Evolutionary conservation across 2,888 invertebrate species (phyloP), one percentile per base, ranked within the genome.

Genomic region (Lochmaea crataegi): DNA sequence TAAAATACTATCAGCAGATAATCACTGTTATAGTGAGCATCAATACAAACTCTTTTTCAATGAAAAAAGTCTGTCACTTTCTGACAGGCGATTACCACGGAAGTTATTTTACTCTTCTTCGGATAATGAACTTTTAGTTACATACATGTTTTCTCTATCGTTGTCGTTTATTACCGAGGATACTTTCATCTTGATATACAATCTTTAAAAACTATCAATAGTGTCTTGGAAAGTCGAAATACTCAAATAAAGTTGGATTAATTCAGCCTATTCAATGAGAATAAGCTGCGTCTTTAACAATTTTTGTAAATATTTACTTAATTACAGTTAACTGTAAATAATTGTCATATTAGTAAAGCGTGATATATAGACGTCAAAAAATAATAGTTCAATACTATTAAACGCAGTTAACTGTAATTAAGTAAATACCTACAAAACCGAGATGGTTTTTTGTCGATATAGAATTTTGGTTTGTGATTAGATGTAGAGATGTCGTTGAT

Each of bases 11-110:
- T 56, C 56, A 5, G 11, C n/a, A 56, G 18, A 56, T 26, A 26
- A 57, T 5, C 26, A 22, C 22, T 22, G n/a, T 16, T 51, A 51
- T n/a, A 16, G 51, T 51, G 51, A 51, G 16, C 16, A 51, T 16
- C 51, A 51, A 26, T 22, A 26, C 22, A 57, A 57, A 57, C 57
- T 57, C n/a, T 57, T 26, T 57, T 14, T 22, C n/a, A 26, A 57
- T 11, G 14, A 57, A 57, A 57, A 16, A 22, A 26, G 18, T 26
- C 22, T 26, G 57, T 26, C 57, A 57, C 11, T 57, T 57, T 57
- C 14, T 57, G 57, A 26, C 57, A 57, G 18, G 22, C 26, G 57
- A 57, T 57, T 57, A 57, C 57, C 14, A 14, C 57, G 57, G 57
- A 57, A 57, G 57, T 57, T 22, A 57, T 26, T 57, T 57, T 56